Conservation (phyloP, 2,797 vertebrate species). For the Microchirus variegatus region DNA sequence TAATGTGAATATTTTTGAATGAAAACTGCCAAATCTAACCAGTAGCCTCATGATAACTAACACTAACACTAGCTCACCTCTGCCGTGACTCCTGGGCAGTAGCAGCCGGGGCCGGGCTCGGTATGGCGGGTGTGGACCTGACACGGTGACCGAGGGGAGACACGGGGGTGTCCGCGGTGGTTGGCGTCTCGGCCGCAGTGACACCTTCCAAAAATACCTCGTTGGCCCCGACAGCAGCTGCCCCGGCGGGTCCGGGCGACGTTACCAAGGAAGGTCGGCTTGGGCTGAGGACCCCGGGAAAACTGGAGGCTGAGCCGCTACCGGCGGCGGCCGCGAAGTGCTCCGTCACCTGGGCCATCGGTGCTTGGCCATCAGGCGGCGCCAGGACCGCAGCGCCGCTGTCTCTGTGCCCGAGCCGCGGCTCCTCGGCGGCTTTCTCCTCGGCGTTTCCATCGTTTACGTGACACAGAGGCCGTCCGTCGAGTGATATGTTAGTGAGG, state of each 20-base stretch:
- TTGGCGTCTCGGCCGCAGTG: slow-evolving; percentile 58
- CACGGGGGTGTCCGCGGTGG: slow-evolving; percentile 63
- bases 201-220: slow-evolving; percentile 77
- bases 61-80: slow-evolving; percentile 53
- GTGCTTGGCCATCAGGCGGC: slow-evolving; percentile 46
- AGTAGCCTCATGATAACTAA: too few species aligned
- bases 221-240: slow-evolving; percentile 53
- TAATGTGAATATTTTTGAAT: too few species aligned
- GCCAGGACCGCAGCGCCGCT: slow-evolving; percentile 42
- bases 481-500: slow-evolving; percentile 92
- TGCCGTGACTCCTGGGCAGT: slow-evolving; percentile 53
- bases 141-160: slow-evolving; percentile 62
- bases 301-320: slow-evolving; percentile 55
- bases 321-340: slow-evolving; percentile 39
- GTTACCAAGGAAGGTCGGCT: slow-evolving; percentile 55
- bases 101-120: slow-evolving; percentile 53
- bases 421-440: slow-evolving; percentile 62
- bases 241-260: slow-evolving; percentile 42
- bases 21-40: too few species aligned
- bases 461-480: slow-evolving; percentile 85
- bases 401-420: slow-evolving; percentile 55
- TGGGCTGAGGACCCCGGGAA: slow-evolving; percentile 46
- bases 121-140: slow-evolving; percentile 51
- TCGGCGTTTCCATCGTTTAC: slow-evolving; percentile 65
- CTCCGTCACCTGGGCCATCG: slow-evolving; percentile 65